Conservation (phyloP, 1,140 invertebrate species). For the Orussus abietinus region DNA sequence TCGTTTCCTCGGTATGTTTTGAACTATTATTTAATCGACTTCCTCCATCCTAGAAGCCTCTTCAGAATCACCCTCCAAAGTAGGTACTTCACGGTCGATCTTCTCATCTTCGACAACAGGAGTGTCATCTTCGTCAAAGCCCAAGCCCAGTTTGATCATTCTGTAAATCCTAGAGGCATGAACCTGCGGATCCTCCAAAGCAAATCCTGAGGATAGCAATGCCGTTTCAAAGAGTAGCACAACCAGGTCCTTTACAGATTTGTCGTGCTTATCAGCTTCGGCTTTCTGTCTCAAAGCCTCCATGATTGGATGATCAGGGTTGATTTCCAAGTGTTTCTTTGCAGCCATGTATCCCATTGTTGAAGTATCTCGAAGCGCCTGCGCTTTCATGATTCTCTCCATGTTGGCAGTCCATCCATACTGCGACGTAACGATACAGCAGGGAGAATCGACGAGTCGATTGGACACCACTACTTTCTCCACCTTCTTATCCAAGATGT, state of each 20-base stretch:
- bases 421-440: constrained; percentile 98
- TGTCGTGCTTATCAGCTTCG: constrained; percentile 95
- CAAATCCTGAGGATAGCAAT: constrained; percentile 86
- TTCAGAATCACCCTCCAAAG: constrained; percentile 80
- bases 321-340: constrained; percentile 96
- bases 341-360: constrained; percentile 99
- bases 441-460: constrained; percentile 91
- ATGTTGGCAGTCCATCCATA: constrained; percentile 99
- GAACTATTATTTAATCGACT: constrained; percentile 87
- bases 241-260: constrained; percentile 91
- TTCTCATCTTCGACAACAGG: constrained; percentile 63
- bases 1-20: no score
- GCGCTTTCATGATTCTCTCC: constrained; percentile 99
- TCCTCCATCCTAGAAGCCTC: constrained; percentile 98
- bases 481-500: constrained; percentile 95
- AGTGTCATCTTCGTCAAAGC: constrained; percentile 91
- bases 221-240: constrained; percentile 90
- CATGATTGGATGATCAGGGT: constrained; percentile 96
- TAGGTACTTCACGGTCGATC: constrained; percentile 61
- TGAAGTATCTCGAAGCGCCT: constrained; percentile 88
- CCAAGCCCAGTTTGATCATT: constrained; percentile 96
- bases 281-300: constrained; percentile 86
- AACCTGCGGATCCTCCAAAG: constrained; percentile 83
- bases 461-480: constrained; percentile 96
- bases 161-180: constrained; percentile 79